A percentile compares a stretch with the other conserved stretches of the same genome.
Conservation (phyloP, 2,113 vertebrate genomes). For the Oryzias woworae region DNA sequence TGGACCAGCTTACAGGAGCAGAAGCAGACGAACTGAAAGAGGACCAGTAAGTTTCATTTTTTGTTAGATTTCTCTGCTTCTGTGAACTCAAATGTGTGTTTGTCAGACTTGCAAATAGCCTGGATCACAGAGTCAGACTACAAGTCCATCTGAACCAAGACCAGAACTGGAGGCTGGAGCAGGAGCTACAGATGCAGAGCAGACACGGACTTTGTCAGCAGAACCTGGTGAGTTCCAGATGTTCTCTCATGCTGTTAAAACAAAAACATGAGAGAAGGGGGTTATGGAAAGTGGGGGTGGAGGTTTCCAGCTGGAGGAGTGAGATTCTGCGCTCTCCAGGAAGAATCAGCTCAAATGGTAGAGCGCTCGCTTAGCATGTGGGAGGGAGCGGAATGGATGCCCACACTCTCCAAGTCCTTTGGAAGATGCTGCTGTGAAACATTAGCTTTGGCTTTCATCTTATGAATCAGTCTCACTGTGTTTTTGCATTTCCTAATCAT, state of each 20-base stretch:
- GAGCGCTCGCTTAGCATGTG: slow-evolving; percentile 83
- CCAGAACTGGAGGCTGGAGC: not conserved
- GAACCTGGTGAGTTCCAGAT: slow-evolving; percentile 32
- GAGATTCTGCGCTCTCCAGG: too few relatives aligned
- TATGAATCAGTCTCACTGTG: too few relatives aligned
- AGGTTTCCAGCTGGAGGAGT: too few relatives aligned
- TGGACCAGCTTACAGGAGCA: slow-evolving; percentile 71
- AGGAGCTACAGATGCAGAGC: slow-evolving; percentile 20
- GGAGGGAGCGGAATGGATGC: slow-evolving; percentile 75
- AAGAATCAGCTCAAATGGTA: slow-evolving; percentile 59
- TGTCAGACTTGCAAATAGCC: not conserved
- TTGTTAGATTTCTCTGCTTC: not conserved
- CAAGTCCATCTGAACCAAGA: not conserved
- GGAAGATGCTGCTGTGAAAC: too few relatives aligned
- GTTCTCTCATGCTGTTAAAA: not conserved
- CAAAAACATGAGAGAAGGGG: too few relatives aligned
- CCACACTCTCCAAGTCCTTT: slow-evolving; percentile 54
- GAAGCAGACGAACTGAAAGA: slow-evolving; percentile 43
- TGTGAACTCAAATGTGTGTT: too few relatives aligned
- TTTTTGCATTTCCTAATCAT: too few relatives aligned
- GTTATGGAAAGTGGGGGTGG: too few relatives aligned
- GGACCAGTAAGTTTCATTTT: not conserved
- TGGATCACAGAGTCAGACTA: not conserved
- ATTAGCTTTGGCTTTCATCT: too few relatives aligned
- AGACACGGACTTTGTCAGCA: not conserved